phyloP scores from a whole-genome alignment of 2,113 vertebrate species.

The Myrmophylax atrothorax region DNA sequence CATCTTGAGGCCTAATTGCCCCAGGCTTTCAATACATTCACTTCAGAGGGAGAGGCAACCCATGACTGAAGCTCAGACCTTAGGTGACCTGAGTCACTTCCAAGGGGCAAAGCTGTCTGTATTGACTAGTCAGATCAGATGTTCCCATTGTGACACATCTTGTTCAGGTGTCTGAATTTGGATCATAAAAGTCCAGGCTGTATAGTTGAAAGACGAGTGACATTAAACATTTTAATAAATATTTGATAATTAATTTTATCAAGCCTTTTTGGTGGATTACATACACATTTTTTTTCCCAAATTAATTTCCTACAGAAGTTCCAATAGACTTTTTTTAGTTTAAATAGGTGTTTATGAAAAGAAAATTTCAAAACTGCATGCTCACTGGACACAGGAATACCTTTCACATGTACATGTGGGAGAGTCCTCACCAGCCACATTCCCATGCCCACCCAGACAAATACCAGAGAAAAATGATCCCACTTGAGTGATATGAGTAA shows the following conservation, averaged over 20 bases:
- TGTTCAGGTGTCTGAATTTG: not conserved
- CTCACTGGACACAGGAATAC: not conserved
- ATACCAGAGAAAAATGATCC: not conserved
- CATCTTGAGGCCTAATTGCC: not conserved
- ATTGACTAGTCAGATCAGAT: not conserved
- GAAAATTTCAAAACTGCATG: not conserved
- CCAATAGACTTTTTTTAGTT: not conserved
- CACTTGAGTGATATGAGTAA: not conserved
- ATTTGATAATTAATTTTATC: not conserved
- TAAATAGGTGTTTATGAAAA: not conserved
- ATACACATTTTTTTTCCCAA: not conserved
- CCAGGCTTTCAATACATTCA: rapidly evolving
- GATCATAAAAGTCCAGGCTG: not conserved
- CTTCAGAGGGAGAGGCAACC: not conserved
- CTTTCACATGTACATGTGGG: not conserved
- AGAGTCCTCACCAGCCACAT: not conserved
- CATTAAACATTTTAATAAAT: not conserved
- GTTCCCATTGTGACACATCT: not conserved
- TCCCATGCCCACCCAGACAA: not conserved
- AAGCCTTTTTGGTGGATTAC: not conserved
- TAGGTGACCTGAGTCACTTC: not conserved
- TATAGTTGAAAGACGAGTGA: not conserved
- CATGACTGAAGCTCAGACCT: not conserved
- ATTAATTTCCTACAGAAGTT: not conserved
- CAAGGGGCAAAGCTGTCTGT: not conserved